phyloP scores from a whole-genome alignment of 2,113 vertebrate species.

The Pygoscelis antarcticus region DNA sequence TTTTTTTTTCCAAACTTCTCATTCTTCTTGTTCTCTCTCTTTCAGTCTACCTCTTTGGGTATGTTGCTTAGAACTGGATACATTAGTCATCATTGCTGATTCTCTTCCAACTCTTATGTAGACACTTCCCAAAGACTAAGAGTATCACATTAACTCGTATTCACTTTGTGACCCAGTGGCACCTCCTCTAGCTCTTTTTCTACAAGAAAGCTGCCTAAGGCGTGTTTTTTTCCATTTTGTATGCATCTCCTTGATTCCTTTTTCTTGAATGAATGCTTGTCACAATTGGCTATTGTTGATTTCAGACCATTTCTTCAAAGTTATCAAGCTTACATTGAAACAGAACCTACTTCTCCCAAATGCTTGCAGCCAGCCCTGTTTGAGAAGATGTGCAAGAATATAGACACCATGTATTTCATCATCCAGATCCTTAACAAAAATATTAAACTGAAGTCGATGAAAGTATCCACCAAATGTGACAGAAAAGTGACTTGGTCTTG shows the following conservation, averaged over 20 bases:
- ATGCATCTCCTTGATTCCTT: neutral
- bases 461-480: neutral
- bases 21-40: neutral
- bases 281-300: neutral
- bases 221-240: neutral
- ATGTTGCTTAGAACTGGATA: neutral
- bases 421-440: neutral
- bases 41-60: neutral
- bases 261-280: neutral
- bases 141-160: neutral
- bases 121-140: neutral
- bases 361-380: neutral
- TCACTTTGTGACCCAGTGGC: neutral
- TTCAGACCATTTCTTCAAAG: neutral
- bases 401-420: neutral
- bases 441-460: neutral
- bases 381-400: neutral
- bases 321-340: neutral
- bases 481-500: neutral
- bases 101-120: neutral
- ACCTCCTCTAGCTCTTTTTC: neutral
- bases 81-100: neutral
- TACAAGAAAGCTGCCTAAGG: neutral
- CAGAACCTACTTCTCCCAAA: neutral
- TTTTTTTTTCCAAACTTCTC: accelerated